phyloP scores from a whole-genome alignment of 2,113 vertebrate species.

The Cervus canadensis region DNA sequence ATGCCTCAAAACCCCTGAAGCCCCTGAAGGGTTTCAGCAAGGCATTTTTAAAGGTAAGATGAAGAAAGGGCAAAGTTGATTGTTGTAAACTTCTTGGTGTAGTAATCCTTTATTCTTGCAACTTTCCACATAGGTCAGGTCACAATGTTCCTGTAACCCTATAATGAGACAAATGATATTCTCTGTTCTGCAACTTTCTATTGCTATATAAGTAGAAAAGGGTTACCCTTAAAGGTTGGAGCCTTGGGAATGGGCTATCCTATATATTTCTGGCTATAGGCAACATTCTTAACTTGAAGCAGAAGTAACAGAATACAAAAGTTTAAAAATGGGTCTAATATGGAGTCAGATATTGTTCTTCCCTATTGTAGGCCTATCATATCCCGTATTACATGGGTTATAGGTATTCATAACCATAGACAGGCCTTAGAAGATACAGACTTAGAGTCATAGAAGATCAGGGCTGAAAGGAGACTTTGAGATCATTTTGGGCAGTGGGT shows the following conservation, averaged over 20 bases:
- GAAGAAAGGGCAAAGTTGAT: background rate
- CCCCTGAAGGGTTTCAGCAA: background rate
- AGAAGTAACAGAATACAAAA: background rate
- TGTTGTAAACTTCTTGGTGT: background rate
- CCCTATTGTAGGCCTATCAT: background rate
- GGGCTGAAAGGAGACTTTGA: background rate
- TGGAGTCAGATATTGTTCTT: background rate
- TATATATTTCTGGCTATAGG: background rate
- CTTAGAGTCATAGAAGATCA: background rate
- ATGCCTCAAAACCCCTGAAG: background rate
- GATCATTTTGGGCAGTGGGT: background rate
- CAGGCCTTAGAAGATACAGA: background rate
- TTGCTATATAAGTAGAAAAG: background rate
- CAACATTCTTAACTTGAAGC: background rate
- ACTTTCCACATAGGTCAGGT: background rate
- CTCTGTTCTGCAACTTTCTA: background rate
- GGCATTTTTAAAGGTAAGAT: background rate
- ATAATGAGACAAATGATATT: background rate
- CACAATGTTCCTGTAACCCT: background rate
- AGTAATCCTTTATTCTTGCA: background rate
- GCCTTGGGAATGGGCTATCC: background rate
- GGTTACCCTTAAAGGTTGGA: background rate
- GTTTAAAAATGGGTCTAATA: background rate
- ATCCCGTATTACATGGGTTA: background rate
- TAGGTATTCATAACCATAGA: background rate